Conservation (phyloP, 2,888 invertebrate species). For the Standfussiana lucernea region DNA sequence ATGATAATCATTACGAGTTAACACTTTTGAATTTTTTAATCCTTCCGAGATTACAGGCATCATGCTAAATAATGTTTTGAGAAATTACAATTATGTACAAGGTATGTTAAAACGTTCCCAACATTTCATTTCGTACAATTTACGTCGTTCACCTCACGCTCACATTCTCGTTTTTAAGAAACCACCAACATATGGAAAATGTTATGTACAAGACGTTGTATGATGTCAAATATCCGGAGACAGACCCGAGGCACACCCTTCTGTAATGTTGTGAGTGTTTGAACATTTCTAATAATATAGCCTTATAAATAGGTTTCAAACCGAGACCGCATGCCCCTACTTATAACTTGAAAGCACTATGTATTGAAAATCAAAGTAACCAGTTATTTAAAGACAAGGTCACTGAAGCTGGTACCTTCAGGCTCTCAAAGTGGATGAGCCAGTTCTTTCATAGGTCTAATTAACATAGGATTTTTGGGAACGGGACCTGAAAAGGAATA, state of each 20-base stretch:
- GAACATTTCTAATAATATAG: conserved; percentile 9
- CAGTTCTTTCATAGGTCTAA: background rate
- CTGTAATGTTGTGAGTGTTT: conserved; percentile 31
- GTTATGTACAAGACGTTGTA: conserved; percentile 18
- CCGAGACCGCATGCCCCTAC: no score
- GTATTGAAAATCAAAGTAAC: background rate
- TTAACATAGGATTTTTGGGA: conserved; percentile 14
- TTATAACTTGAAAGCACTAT: conserved; percentile 1
- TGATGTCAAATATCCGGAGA: conserved; percentile 51
- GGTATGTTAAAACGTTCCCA: background rate
- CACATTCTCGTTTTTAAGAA: conserved; percentile 32
- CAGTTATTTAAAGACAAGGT: background rate
- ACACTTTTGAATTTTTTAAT: background rate
- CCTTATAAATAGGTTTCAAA: no score
- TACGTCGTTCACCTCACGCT: background rate
- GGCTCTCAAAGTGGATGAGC: background rate
- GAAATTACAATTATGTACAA: conserved; percentile 3
- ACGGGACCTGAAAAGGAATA: background rate
- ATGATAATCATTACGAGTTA: background rate
- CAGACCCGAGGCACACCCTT: conserved; percentile 33
- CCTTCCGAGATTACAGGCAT: background rate
- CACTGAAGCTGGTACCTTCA: background rate
- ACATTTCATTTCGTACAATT: conserved; percentile 5
- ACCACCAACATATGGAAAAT: conserved; percentile 45
- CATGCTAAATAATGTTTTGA: background rate